These are phyloP conservation scores for Coregonus suidteri DNA, from an alignment of 2,797 vertebrate species.

Conservation along the genomic window DNA sequence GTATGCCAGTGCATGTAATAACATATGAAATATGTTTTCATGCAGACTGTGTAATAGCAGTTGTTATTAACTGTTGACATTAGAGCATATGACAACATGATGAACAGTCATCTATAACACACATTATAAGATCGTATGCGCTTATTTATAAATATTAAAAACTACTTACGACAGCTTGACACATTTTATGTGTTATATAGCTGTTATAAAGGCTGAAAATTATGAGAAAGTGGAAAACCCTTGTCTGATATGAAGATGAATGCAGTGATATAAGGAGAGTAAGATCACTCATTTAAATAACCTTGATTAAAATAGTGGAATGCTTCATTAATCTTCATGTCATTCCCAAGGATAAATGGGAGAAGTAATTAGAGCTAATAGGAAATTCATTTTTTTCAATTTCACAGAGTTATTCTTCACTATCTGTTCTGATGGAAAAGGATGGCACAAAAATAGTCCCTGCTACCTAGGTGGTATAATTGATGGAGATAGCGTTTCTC, in stretches of 20 bases:
- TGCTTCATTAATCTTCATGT: conserved; percentile 76
- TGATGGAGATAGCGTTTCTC: conserved; percentile 4
- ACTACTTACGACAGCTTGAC: no score
- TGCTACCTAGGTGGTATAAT: conserved; percentile 13
- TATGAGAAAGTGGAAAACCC: conserved; percentile 36
- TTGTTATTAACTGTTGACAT: no score
- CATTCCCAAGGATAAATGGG: conserved; percentile 71
- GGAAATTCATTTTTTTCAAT: conserved; percentile 66
- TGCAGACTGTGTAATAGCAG: no score
- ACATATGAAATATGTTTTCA: no score
- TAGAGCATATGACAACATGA: no score
- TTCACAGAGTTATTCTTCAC: conserved; percentile 64
- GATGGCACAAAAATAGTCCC: conserved; percentile 43
- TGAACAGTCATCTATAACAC: no score
- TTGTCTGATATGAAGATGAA: conserved; percentile 62
- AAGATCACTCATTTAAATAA: conserved; percentile 76
- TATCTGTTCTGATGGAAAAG: conserved; percentile 50
- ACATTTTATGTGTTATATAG: no score
- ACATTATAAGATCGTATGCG: no score
- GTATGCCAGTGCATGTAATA: no score
- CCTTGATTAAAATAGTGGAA: conserved; percentile 77
- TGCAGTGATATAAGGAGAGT: conserved; percentile 63
- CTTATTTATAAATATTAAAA: no score
- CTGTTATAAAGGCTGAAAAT: no score
- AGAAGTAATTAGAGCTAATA: conserved; percentile 77